Base-by-base conservation (phyloP, 2,797 vertebrate genomes). In the Myoxocephalus aenaeus region DNA sequence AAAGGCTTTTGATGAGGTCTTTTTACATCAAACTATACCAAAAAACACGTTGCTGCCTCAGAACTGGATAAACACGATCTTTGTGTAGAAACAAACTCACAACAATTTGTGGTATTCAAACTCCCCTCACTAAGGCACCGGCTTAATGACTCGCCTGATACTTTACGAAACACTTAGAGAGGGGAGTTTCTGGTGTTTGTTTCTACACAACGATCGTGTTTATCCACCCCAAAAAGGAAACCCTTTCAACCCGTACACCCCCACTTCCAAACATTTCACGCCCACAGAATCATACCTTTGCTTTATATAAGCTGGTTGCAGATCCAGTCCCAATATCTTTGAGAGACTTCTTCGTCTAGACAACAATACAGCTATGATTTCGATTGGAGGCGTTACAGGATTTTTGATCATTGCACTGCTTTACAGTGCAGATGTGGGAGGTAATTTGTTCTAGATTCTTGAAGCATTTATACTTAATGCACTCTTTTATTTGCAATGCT, bases 371-470 rank as follows among this genome's bases (percentile, higher is more conserved):
- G 54, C 42, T 5, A 93, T 93, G 91, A 79, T 53, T 83, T 85
- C 34, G 7, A 17, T 18, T 18, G 62, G 48, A 85, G 27, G 57
- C 48, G 15, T 86, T 14, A 2, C 36, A 12, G 86, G 75, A 54
- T 32, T 91, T 80, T 91, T 82, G 82, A 65, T 90, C 1, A 32
- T 85, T 56, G 73, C 42, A 10, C 67, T 93, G 13, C 36, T 87
- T 79, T 22, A 76, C 42, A 20, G 62, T 56, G 71, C 69, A 75
- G 17, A 71, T 70, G n/a, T 91, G 18, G 87, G 82, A 89, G 92
- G 93, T 93, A 88, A 80, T 75, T 20, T 76, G 10, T 70, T 58
- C 1, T 2, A 32, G 5, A 42, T 54, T 48, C 1, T n/a, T 44
- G 29, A 2, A 36, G 25, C 1, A 4, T 72, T 75, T 44, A 10